A percentile compares a stretch with the other conserved stretches of the same genome.
Conservation (phyloP, 2,113 vertebrate species). For the Mormoops blainvillei region DNA sequence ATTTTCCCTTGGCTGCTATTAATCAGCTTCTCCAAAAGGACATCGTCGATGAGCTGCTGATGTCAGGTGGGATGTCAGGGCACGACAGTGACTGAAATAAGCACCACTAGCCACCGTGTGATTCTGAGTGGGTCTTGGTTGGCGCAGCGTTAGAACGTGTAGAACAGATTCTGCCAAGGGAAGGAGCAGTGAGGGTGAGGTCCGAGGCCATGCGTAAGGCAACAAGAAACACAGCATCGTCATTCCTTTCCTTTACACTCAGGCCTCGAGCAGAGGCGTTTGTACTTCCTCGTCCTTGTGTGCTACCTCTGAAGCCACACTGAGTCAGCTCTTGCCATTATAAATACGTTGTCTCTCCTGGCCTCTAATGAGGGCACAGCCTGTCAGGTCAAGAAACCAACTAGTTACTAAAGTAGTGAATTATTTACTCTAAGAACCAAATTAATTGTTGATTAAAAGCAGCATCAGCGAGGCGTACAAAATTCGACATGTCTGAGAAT, state of each 20-base stretch:
- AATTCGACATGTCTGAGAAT: neutral
- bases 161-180: neutral
- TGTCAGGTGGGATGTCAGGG: conserved; percentile 72
- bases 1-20: conserved; percentile 82
- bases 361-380: neutral
- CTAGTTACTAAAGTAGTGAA: neutral
- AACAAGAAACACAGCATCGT: neutral
- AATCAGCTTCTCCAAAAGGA: conserved; percentile 84
- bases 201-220: neutral
- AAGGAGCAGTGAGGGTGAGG: neutral
- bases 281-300: neutral
- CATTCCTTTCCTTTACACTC: neutral
- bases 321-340: neutral
- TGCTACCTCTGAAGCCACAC: neutral
- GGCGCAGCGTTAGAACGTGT: neutral
- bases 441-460: conserved; percentile 10
- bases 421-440: neutral
- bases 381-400: conserved; percentile 3
- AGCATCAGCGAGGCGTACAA: neutral
- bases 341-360: neutral
- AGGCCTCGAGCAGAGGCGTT: neutral
- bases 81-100: fast-evolving
- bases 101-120: neutral
- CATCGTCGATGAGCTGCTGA: conserved; percentile 72
- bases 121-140: neutral